Base-by-base conservation (phyloP, 2,888 invertebrate genomes). In the Ectemnius lituratus region DNA sequence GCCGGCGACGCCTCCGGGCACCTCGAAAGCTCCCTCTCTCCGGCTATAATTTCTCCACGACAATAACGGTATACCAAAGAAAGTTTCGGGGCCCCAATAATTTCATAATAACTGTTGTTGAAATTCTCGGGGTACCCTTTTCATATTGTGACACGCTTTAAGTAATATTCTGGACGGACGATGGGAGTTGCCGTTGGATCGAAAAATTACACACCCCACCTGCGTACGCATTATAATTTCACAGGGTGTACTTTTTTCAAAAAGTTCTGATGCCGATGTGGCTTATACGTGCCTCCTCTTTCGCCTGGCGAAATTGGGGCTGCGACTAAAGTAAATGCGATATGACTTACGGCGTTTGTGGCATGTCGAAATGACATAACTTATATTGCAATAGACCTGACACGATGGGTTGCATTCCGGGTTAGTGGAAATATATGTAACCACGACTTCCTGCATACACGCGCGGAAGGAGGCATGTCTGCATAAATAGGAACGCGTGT, bases 101-200 rank as follows among this genome's bases (percentile, higher is more conserved):
- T 80, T 74, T 66, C 52, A 68, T 78, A 79, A 79, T 79, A 74
- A 77, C 75, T 77, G 73, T 75, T 71, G 73, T 79, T 76, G 75
- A 67, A 73, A 52, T 23, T 46, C 16, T 37, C 23, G 23, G 23
- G 47, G 57, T 37, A 60, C 62, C 49, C 58, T 57, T 62, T 59
- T 52, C 52, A 72, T 70, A 68, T 59, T 62, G 62, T 68, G 74
- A 71, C 72, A 67, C 69, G 73, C 64, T 59, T 69, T 67, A 69
- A 79, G 71, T 79, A 79, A 79, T 77, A 77, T 46, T 58, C 46
- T 11, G 14, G 37, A 45, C 28, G 52, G 4, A 18, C 20, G 45
- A 58, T 18, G 71, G 27, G 37, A 56, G 64, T 61, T 14, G 11
- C 16, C 47, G n/a, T n/a, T 14, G 23, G 4, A 52, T 62, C 11